Percentiles rank a stretch among this genome's conserved stretches.
These are phyloP conservation scores for Xyrichtys novacula DNA, from an alignment of 2,797 vertebrate species.

Conservation along the genomic window DNA sequence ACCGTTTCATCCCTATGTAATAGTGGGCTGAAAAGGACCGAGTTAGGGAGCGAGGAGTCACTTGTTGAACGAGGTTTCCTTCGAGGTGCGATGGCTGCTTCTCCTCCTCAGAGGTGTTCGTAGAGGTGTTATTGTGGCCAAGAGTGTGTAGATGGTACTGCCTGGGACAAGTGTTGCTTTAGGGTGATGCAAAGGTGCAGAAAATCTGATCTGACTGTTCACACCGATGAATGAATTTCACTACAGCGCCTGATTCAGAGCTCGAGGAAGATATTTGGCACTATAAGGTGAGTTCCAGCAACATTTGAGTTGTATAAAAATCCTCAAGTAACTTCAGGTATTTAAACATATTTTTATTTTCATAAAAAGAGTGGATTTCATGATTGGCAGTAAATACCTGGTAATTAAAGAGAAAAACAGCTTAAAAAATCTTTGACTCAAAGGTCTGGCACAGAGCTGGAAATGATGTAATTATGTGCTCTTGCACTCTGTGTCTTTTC, in stretches of 20 bases:
- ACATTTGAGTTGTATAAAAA: background rate
- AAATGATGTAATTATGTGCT: background rate
- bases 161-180: background rate
- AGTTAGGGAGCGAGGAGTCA: background rate
- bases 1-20: too few relatives aligned
- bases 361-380: background rate
- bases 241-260: too few relatives aligned
- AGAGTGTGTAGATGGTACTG: background rate
- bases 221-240: background rate
- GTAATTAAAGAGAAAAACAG: background rate
- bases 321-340: background rate
- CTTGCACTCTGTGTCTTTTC: background rate
- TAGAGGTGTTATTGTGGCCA: background rate
- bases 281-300: background rate
- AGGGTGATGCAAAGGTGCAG: background rate
- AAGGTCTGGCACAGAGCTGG: constrained; percentile 5
- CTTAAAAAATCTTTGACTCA: background rate
- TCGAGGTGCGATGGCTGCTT: too few relatives aligned
- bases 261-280: background rate
- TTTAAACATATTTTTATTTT: background rate
- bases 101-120: background rate
- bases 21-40: too few relatives aligned
- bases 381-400: constrained; percentile 15
- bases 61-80: background rate
- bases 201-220: background rate